Evolutionary conservation across 2,888 invertebrate genomes (phyloP).

Genomic region (Leptopilina myrica): DNA sequence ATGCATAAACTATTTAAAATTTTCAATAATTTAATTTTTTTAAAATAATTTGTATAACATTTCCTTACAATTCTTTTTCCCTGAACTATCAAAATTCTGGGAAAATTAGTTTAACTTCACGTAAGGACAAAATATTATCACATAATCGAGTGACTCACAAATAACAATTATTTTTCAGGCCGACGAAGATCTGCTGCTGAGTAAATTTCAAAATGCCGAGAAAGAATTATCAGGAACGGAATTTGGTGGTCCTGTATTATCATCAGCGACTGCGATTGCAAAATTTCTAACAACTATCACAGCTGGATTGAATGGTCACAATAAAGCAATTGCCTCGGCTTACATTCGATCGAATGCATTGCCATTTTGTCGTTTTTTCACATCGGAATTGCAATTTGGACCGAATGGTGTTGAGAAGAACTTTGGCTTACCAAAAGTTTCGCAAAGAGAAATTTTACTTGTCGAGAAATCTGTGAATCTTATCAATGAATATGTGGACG

Average conservation of each 20-base stretch:
- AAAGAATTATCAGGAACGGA: conserved; percentile 55
- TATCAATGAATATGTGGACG: conserved; percentile 63
- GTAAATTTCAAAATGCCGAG: conserved; percentile 62
- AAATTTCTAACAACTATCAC: conserved; percentile 66
- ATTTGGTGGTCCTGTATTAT: conserved; percentile 59
- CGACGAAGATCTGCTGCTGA: conserved; percentile 59
- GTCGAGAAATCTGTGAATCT: conserved; percentile 64
- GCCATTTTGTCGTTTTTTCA: conserved; percentile 67
- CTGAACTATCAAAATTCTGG: no score
- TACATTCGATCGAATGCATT: conserved; percentile 68
- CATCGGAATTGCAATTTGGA: conserved; percentile 66
- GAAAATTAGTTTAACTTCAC: no score
- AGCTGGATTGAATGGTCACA: conserved; percentile 61
- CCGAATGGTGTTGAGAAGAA: conserved; percentile 62
- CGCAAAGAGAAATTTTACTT: conserved; percentile 60
- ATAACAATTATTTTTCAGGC: conserved; percentile 49
- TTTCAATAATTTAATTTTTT: no score
- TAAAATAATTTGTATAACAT: no score
- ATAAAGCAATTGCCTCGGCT: conserved; percentile 62
- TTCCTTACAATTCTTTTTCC: no score
- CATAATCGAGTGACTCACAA: no score
- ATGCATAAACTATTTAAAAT: no score
- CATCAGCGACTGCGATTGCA: conserved; percentile 63
- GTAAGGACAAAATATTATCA: no score
- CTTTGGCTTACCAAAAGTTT: conserved; percentile 67